These are phyloP conservation scores for Halcyon malimbica DNA, from an alignment of 2,113 vertebrate species.

Conservation along the genomic window DNA sequence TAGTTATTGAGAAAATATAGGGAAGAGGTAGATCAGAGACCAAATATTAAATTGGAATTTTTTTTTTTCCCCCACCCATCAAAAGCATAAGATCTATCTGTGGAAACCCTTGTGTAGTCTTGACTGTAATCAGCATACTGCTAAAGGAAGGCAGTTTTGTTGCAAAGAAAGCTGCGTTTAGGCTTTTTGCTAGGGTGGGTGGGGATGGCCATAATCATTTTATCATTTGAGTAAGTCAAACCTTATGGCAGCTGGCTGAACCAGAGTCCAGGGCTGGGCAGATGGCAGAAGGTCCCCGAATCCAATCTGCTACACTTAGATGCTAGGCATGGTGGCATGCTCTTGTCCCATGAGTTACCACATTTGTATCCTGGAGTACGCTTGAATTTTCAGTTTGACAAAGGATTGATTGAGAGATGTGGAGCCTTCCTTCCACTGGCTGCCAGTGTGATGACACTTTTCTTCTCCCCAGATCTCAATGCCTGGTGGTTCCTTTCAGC, in stretches of 20 bases:
- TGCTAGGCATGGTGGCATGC: accelerated
- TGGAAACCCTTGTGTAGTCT: not conserved
- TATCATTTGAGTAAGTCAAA: not conserved
- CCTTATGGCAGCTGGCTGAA: not conserved
- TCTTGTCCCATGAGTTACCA: not conserved
- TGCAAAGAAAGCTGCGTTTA: not conserved
- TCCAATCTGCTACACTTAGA: not conserved
- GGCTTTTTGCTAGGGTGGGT: not conserved
- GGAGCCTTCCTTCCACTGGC: not conserved
- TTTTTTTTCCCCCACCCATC: not conserved
- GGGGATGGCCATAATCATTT: not conserved
- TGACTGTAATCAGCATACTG: not conserved
- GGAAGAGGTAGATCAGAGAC: conserved; percentile 21
- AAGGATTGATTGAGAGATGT: not conserved
- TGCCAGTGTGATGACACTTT: not conserved
- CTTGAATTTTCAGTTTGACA: not conserved
- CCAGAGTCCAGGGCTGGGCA: not conserved
- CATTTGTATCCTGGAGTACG: accelerated
- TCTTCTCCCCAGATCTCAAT: not conserved
- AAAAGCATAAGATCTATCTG: not conserved
- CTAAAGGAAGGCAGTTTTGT: not conserved
- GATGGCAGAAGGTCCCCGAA: not conserved
- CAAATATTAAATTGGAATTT: conserved; percentile 4
- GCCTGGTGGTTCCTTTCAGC: not conserved
- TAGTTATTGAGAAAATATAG: conserved; percentile 40